Conservation (phyloP, 2,113 vertebrate genomes). For the Chascanopsetta lugubris region DNA sequence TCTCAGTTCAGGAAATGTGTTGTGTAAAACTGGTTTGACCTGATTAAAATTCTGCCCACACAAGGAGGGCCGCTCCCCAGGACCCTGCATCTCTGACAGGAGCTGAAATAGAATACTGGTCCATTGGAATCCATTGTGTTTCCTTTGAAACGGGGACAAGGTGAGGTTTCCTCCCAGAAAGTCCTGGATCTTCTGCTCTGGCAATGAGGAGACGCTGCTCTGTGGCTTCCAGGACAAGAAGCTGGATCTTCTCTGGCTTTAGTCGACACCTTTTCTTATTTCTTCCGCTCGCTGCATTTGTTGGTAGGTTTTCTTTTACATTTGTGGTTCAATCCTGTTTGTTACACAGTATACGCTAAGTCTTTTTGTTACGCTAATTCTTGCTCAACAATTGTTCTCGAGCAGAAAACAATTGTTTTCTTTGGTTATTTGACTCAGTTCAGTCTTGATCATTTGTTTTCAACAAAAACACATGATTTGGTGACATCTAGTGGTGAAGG, state of each 20-base stretch:
- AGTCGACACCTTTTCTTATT: conserved; percentile 25
- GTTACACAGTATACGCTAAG: not conserved
- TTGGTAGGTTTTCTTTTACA: conserved; percentile 31
- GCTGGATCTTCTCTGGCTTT: not conserved
- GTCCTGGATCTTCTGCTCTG: conserved; percentile 10
- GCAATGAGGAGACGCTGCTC: not conserved
- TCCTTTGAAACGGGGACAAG: conserved; percentile 21
- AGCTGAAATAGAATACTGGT: conserved; percentile 52
- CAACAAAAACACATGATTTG: too few species aligned
- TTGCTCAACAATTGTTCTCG: not conserved
- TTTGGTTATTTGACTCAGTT: not conserved
- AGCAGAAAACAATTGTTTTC: not conserved
- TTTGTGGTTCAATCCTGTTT: not conserved
- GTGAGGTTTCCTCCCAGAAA: conserved; percentile 10
- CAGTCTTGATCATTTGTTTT: not conserved
- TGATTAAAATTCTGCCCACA: not conserved
- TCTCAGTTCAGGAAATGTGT: not conserved
- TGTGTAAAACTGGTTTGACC: not conserved
- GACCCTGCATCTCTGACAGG: conserved; percentile 18
- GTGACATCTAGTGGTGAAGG: too few species aligned
- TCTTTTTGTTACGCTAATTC: not conserved
- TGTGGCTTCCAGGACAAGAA: not conserved
- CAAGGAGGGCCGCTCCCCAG: not conserved
- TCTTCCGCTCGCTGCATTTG: conserved; percentile 11
- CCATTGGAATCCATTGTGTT: conserved; percentile 21